A percentile compares a stretch with the other conserved stretches of the same genome.
phyloP scores from a whole-genome alignment of 1,140 invertebrate species.

The Teleopsis dalmanni region DNA sequence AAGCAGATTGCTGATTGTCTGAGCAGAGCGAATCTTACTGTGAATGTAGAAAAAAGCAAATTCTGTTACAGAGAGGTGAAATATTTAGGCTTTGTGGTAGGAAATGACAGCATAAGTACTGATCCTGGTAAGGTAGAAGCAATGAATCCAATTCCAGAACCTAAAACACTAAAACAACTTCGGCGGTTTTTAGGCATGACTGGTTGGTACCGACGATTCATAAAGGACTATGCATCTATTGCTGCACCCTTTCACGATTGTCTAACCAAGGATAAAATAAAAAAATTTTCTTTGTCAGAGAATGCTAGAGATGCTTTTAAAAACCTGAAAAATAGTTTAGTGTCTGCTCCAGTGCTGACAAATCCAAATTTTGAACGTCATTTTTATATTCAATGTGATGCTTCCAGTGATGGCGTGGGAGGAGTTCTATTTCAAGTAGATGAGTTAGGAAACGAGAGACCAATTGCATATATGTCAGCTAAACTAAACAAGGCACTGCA shows the following conservation, averaged over 20 bases:
- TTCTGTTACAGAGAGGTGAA: slow-evolving; percentile 31
- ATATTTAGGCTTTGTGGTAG: slow-evolving; percentile 12
- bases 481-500: slow-evolving; percentile 8
- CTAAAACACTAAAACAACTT: slow-evolving; percentile 12
- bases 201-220: slow-evolving; percentile 12
- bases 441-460: slow-evolving; percentile 16
- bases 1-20: slow-evolving; percentile 35
- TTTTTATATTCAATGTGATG: slow-evolving; percentile 40
- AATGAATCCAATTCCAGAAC: slow-evolving; percentile 14
- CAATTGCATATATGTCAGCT: slow-evolving; percentile 34
- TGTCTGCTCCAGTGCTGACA: slow-evolving; percentile 28
- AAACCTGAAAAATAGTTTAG: slow-evolving; percentile 23
- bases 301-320: slow-evolving; percentile 31
- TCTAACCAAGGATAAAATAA: slow-evolving; percentile 5
- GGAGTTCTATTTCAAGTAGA: slow-evolving; percentile 31
- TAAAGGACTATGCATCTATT: slow-evolving; percentile 7
- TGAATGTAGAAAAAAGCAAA: slow-evolving; percentile 44
- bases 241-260: slow-evolving; percentile 3
- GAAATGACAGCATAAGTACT: slow-evolving; percentile 6
- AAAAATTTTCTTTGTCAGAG: slow-evolving; percentile 18
- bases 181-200: too few relatives aligned
- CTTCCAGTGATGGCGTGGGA: slow-evolving; percentile 29
- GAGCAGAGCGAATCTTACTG: slow-evolving; percentile 37
- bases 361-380: slow-evolving; percentile 31
- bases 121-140: slow-evolving; percentile 18